Conservation (phyloP, 2,797 vertebrate genomes). For the Borostomias antarcticus region DNA sequence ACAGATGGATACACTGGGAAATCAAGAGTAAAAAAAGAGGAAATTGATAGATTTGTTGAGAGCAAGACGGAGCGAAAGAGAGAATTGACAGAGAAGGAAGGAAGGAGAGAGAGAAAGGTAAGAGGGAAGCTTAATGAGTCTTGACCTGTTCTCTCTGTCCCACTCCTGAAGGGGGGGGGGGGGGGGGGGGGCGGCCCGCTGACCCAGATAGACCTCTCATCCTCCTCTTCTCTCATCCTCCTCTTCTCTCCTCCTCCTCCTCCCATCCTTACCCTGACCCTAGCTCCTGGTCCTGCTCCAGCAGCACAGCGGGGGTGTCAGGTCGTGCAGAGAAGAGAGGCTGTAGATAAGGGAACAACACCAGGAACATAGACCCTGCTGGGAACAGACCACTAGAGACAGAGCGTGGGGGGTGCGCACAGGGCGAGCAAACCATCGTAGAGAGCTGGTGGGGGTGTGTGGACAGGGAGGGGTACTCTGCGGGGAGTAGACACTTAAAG, state of each 20-base stretch:
- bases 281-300: slow-evolving; percentile 24
- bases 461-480: neutral
- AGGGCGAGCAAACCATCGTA: neutral
- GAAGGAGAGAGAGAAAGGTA: slow-evolving; percentile 3
- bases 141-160: slow-evolving; percentile 19
- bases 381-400: slow-evolving; percentile 4
- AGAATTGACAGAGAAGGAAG: neutral
- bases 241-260: neutral
- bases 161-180: slow-evolving; percentile 21
- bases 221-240: neutral
- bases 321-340: slow-evolving; percentile 14
- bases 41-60: neutral
- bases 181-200: too few species aligned
- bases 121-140: slow-evolving; percentile 22
- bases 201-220: slow-evolving; percentile 34
- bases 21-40: too few species aligned
- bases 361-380: neutral
- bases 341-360: slow-evolving; percentile 14
- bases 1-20: too few species aligned
- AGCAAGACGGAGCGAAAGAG: neutral
- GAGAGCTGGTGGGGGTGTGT: neutral
- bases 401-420: neutral
- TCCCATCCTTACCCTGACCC: slow-evolving; percentile 4
- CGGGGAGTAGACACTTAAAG: neutral
- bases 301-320: slow-evolving; percentile 18